These are phyloP conservation scores for Lateolabrax maculatus DNA, from an alignment of 2,797 vertebrate species.

Conservation along the genomic window DNA sequence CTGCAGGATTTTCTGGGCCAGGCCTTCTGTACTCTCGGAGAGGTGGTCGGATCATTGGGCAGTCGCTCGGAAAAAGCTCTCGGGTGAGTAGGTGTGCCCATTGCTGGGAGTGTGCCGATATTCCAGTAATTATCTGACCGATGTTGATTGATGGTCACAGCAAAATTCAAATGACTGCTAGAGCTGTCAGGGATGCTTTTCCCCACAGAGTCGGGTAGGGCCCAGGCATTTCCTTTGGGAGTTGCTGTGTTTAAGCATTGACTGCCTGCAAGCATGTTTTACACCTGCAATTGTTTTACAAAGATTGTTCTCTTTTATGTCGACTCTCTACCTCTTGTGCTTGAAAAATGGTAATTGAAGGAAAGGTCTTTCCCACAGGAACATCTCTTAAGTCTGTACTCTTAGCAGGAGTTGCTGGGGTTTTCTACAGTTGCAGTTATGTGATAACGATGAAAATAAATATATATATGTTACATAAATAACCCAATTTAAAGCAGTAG, in stretches of 20 bases:
- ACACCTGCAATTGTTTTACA: background rate
- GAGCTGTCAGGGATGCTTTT: background rate
- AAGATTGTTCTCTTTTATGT: background rate
- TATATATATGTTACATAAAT: background rate
- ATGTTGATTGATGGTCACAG: conserved; percentile 12
- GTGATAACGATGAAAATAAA: background rate
- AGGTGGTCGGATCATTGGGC: conserved; percentile 96
- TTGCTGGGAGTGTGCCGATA: background rate
- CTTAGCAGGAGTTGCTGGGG: background rate
- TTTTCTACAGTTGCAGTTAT: background rate
- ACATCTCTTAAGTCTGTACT: background rate
- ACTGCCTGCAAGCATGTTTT: background rate
- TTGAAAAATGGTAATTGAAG: background rate
- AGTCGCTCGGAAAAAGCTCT: conserved; percentile 94
- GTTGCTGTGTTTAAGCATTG: conserved; percentile 2
- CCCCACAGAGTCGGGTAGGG: background rate
- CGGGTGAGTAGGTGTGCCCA: conserved; percentile 86
- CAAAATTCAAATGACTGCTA: background rate
- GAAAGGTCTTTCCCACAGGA: background rate
- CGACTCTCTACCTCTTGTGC: background rate
- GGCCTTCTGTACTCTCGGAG: conserved; percentile 93
- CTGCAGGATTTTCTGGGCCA: conserved; percentile 97
- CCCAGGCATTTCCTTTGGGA: background rate
- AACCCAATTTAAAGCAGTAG: background rate
- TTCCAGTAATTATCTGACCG: conserved; percentile 6